Percentiles rank a stretch among this genome's conserved stretches.
Conservation (phyloP, 2,113 vertebrate genomes). For the Pachycephala philippinensis region DNA sequence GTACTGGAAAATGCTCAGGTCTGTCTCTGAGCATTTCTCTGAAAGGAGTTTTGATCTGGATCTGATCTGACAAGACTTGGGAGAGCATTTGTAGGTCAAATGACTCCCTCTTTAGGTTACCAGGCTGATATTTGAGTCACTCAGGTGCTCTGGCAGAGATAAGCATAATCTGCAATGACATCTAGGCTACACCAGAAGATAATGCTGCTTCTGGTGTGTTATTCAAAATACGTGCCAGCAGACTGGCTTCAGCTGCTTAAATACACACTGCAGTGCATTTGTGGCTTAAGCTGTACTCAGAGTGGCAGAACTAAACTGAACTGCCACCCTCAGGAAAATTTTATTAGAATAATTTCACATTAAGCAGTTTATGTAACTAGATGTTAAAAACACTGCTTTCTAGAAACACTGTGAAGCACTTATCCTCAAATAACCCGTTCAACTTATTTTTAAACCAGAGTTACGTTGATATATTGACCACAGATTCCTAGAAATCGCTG, state of each 20-base stretch:
- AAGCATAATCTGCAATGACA: neutral
- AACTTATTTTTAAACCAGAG: neutral
- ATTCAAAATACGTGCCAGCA: neutral
- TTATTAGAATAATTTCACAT: neutral
- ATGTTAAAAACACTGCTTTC: neutral
- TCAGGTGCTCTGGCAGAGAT: neutral
- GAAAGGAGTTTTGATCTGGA: neutral
- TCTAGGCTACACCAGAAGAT: neutral
- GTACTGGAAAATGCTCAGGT: neutral
- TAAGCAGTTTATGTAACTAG: neutral
- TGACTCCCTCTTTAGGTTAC: neutral
- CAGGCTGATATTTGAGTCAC: neutral
- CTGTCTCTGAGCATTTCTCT: neutral
- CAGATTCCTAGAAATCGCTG: neutral
- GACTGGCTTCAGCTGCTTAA: neutral
- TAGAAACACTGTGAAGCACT: neutral
- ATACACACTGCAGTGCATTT: neutral
- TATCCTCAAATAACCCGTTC: neutral
- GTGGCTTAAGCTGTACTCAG: neutral
- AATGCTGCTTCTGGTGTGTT: neutral
- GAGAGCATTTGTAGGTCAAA: neutral
- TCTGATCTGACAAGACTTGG: neutral
- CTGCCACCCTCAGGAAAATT: slow-evolving; percentile 14
- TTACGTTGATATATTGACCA: neutral
- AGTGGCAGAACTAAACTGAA: neutral